These are phyloP conservation scores for Strix uralensis DNA, from an alignment of 2,113 vertebrate genomes.

Conservation along the genomic window DNA sequence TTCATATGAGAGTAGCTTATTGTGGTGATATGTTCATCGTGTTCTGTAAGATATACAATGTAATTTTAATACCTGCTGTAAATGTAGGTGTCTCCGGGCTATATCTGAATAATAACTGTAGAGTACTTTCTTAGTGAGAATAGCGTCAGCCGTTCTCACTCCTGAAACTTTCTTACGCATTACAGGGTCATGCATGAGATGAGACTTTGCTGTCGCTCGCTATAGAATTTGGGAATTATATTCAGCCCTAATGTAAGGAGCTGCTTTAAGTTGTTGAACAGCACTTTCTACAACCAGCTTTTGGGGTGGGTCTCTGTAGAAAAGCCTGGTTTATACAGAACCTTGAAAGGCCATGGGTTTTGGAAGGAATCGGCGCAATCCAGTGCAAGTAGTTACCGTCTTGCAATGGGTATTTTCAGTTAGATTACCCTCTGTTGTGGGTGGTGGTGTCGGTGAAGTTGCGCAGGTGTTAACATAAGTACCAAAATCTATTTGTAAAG, in stretches of 20 bases:
- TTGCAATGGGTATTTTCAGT: not conserved
- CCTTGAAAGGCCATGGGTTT: constrained; percentile 29
- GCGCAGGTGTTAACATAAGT: not conserved
- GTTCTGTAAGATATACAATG: rapidly evolving
- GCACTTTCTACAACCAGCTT: not conserved
- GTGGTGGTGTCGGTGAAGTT: not conserved
- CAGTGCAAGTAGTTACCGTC: not conserved
- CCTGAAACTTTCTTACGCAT: not conserved
- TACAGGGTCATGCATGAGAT: rapidly evolving
- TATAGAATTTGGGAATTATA: rapidly evolving
- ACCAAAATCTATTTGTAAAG: not conserved
- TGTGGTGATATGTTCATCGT: not conserved
- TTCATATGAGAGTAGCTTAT: not conserved
- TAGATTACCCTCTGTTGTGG: not conserved
- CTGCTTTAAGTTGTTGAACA: not conserved
- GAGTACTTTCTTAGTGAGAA: not conserved
- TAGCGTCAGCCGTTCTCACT: not conserved
- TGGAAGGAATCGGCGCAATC: not conserved
- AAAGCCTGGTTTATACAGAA: not conserved
- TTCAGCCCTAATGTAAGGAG: not conserved
- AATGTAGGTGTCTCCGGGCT: not conserved
- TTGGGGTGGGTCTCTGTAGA: not conserved
- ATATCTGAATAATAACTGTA: not conserved
- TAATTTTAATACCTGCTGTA: not conserved
- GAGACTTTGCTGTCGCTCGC: not conserved